phyloP scores from a whole-genome alignment of 2,888 invertebrate genomes.

The Xanthia togata region DNA sequence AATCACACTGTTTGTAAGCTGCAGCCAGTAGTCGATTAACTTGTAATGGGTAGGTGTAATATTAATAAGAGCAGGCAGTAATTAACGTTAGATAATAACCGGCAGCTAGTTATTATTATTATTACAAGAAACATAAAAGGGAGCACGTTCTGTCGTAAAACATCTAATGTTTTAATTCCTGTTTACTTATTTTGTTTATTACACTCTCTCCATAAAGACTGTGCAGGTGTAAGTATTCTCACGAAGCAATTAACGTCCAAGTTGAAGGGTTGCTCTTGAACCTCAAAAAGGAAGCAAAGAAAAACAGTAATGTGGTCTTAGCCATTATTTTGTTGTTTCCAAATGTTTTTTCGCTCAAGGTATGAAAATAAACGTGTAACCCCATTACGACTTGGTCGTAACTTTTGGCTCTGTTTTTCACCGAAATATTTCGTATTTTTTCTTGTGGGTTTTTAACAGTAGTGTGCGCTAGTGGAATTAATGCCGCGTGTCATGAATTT shows the following conservation, averaged over 20 bases:
- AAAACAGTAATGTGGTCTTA: slow-evolving; percentile 79
- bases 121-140: slow-evolving; percentile 53
- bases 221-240: slow-evolving; percentile 84
- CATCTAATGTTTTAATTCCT: slow-evolving; percentile 75
- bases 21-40: slow-evolving; percentile 17
- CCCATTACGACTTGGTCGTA: slow-evolving; percentile 63
- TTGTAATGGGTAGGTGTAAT: slow-evolving; percentile 16
- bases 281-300: slow-evolving; percentile 79
- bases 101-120: slow-evolving; percentile 51
- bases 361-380: slow-evolving; percentile 63
- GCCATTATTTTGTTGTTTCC: slow-evolving; percentile 74
- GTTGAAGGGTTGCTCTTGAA: slow-evolving; percentile 85
- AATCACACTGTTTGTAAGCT: slow-evolving; percentile 29
- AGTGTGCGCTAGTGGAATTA: slow-evolving; percentile 68
- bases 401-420: slow-evolving; percentile 54
- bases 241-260: slow-evolving; percentile 88
- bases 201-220: slow-evolving; percentile 73
- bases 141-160: slow-evolving; percentile 70
- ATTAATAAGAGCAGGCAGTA: slow-evolving; percentile 27
- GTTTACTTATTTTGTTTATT: slow-evolving; percentile 83
- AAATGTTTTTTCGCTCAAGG: slow-evolving; percentile 67
- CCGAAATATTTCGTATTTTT: slow-evolving; percentile 59
- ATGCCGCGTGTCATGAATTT: slow-evolving; percentile 83
- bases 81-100: slow-evolving; percentile 44
- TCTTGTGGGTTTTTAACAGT: slow-evolving; percentile 44